Evolutionary conservation across 1,140 invertebrate species (phyloP).

Genomic region (Subanguina moxae): DNA sequence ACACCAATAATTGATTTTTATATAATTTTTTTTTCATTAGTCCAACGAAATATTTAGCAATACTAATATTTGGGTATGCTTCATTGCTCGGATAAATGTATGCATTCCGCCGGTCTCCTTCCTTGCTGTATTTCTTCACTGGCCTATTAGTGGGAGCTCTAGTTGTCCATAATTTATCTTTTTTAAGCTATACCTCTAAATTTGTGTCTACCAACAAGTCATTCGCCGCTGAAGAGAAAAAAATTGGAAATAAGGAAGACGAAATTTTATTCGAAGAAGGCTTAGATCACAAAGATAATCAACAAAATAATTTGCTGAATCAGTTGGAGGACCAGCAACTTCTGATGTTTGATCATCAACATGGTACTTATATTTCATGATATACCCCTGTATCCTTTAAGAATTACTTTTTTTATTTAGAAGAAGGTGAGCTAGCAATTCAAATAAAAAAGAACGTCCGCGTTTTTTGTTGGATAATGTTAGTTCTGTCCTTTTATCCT

Average conservation of each 20-base stretch:
- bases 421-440: conserved; percentile 67
- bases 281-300: not conserved
- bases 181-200: not conserved
- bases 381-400: not conserved
- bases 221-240: not conserved
- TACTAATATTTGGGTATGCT: not conserved
- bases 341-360: not conserved
- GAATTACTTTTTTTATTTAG: conserved; percentile 52
- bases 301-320: not conserved
- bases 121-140: not conserved
- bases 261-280: not conserved
- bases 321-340: not conserved
- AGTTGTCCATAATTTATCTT: not conserved
- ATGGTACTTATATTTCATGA: not conserved
- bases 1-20: not conserved
- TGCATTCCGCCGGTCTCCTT: not conserved
- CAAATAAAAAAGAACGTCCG: conserved; percentile 70
- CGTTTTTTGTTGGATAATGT: conserved; percentile 77
- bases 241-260: not conserved
- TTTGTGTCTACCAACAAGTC: not conserved
- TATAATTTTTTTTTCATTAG: not conserved
- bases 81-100: not conserved
- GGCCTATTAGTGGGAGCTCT: not conserved
- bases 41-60: not conserved
- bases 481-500: not conserved